Conservation (phyloP, 1,140 invertebrate genomes). For the Zaprionus ornatus region DNA sequence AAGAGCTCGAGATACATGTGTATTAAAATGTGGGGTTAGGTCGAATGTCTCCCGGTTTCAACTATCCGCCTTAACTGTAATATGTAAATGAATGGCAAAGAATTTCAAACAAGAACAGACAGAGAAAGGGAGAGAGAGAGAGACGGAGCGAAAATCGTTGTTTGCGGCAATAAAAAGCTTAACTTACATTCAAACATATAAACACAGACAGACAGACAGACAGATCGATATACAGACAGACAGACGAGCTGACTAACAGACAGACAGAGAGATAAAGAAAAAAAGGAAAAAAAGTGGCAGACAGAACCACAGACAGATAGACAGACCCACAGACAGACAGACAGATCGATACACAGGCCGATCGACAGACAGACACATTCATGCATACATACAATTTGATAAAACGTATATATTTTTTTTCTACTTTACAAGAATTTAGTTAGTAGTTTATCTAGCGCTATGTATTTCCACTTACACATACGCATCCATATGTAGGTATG, state of each 20-base stretch:
- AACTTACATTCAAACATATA: constrained; percentile 3
- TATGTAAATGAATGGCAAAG: constrained; percentile 17
- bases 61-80: constrained; percentile 20
- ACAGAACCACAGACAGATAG: not conserved
- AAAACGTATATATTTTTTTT: constrained; percentile 60
- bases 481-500: not conserved
- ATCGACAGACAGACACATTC: not conserved
- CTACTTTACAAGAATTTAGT: constrained; percentile 57
- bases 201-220: not conserved
- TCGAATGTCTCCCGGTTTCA: constrained; percentile 29
- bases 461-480: constrained; percentile 25
- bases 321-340: not conserved
- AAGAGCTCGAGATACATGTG: constrained; percentile 3
- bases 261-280: too few relatives aligned
- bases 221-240: not conserved
- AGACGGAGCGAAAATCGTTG: not conserved
- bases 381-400: constrained; percentile 44
- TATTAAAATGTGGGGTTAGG: constrained; percentile 11
- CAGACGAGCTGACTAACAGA: too few relatives aligned
- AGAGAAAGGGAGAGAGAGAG: not conserved
- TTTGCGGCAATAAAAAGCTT: constrained; percentile 2
- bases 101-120: constrained; percentile 1
- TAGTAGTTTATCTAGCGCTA: constrained; percentile 45
- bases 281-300: not conserved
- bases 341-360: too few relatives aligned